A percentile compares a stretch with the other conserved stretches of the same genome.
phyloP scores from a whole-genome alignment of 2,113 vertebrate genomes.

The Gopherus flavomarginatus region DNA sequence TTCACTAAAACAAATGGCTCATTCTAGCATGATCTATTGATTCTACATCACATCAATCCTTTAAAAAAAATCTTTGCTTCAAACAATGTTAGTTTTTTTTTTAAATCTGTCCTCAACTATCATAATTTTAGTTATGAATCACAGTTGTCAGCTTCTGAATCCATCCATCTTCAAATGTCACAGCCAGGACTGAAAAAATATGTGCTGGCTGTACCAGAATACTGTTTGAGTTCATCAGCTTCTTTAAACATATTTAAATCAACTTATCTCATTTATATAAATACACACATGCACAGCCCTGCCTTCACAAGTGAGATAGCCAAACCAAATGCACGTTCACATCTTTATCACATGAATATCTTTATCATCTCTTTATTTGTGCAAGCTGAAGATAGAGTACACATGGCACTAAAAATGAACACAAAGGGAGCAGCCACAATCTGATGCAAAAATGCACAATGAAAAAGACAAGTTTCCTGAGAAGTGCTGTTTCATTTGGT shows the following conservation, averaged over 20 bases:
- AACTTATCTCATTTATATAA: slow-evolving; percentile 6
- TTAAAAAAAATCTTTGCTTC: background rate
- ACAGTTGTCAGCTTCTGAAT: background rate
- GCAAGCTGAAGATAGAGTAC: background rate
- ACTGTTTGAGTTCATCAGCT: background rate
- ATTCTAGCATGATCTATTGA: background rate
- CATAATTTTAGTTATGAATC: slow-evolving; percentile 1
- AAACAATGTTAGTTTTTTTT: background rate
- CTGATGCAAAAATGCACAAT: background rate
- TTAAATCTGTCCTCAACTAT: background rate
- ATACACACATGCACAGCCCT: background rate
- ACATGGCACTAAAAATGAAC: background rate
- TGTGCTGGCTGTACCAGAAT: background rate
- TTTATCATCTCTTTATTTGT: too few relatives aligned
- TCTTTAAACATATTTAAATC: slow-evolving; percentile 33
- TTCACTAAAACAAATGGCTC: background rate
- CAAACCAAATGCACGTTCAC: background rate
- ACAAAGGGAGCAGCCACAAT: background rate
- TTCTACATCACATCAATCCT: background rate
- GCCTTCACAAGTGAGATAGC: background rate
- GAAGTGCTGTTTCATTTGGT: background rate
- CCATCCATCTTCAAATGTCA: background rate
- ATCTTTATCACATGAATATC: background rate
- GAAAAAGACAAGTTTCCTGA: background rate
- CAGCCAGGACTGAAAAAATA: background rate